Percentiles rank a stretch among this genome's conserved stretches.
These are phyloP conservation scores for Cheirogaleus major DNA, from an alignment of 2,797 vertebrate genomes.

Conservation along the genomic window DNA sequence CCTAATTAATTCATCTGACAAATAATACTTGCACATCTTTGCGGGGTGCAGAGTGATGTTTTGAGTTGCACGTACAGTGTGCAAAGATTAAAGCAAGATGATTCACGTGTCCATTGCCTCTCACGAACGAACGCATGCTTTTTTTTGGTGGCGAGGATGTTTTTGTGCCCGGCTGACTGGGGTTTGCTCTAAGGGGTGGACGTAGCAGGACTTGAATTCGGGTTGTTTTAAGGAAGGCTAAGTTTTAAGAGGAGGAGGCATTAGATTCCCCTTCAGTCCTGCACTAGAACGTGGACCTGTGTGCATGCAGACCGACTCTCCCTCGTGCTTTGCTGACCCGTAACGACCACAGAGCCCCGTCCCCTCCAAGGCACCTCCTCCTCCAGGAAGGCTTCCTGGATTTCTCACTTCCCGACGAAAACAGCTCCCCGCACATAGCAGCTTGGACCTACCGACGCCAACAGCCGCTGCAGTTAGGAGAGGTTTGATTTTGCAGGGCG, in stretches of 20 bases:
- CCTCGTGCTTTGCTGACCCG: rapidly evolving
- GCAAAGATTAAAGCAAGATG: not conserved
- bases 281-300: too few species aligned
- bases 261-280: not conserved
- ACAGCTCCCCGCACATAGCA: rapidly evolving
- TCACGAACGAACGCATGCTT: too few species aligned
- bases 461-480: rapidly evolving
- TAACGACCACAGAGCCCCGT: not conserved
- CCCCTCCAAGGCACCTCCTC: too few species aligned
- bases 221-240: not conserved
- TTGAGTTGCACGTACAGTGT: rapidly evolving
- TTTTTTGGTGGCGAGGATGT: not conserved
- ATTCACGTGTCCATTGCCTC: not conserved
- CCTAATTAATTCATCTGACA: not conserved
- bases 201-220: not conserved
- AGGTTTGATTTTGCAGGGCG: rapidly evolving
- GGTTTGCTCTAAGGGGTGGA: not conserved
- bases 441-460: not conserved
- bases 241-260: not conserved
- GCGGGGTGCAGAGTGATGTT: not conserved
- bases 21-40: not conserved
- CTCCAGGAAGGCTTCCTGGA: not conserved
- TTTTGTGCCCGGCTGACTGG: not conserved
- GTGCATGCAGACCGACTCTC: rapidly evolving
- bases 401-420: not conserved